Conservation (phyloP, 2,113 vertebrate species). For the Notarius quadriscutis region DNA sequence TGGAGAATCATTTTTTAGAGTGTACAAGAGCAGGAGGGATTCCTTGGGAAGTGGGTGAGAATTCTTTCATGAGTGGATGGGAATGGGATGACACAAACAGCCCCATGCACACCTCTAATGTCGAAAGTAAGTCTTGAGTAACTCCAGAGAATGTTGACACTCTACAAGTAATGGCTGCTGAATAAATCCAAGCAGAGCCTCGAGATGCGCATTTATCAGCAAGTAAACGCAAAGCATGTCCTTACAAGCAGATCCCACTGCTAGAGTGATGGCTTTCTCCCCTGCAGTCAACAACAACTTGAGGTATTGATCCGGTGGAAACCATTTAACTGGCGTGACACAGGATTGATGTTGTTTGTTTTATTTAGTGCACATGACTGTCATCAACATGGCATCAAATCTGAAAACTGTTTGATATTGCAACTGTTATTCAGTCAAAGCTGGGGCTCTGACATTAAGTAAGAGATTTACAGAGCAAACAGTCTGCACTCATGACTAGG, state of each 20-base stretch:
- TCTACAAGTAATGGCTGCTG: background rate
- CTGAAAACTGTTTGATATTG: background rate
- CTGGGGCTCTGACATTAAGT: background rate
- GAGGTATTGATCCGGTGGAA: background rate
- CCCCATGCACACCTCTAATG: background rate
- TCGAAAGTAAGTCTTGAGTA: background rate
- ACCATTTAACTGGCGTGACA: background rate
- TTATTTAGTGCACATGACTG: background rate
- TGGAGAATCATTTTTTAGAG: background rate
- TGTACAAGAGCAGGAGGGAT: background rate
- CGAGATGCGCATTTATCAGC: background rate
- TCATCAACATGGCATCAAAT: background rate
- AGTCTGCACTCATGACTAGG: background rate
- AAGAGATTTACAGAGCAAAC: background rate
- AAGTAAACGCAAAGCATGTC: background rate
- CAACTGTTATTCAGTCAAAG: background rate
- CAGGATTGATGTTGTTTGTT: background rate
- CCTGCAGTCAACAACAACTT: background rate
- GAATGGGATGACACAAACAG: background rate
- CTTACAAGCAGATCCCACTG: background rate
- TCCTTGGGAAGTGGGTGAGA: background rate
- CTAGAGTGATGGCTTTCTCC: background rate
- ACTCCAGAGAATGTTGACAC: background rate
- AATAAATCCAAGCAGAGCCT: constrained; percentile 4
- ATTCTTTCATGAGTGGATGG: background rate